Conservation (phyloP, 2,888 invertebrate species). For the Dicycla oo region DNA sequence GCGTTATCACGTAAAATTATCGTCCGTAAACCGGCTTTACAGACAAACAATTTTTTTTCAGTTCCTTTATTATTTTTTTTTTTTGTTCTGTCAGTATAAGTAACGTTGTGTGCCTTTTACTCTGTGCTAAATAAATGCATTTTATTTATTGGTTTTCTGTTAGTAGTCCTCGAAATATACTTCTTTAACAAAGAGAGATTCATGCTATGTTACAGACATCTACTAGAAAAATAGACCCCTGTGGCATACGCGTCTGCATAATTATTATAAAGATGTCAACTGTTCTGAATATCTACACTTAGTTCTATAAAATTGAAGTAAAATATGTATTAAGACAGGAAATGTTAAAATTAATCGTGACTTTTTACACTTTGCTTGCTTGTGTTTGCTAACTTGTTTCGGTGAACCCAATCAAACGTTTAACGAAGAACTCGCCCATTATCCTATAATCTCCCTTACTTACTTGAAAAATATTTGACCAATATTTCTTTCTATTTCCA, state of each 20-base stretch:
- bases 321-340: background rate
- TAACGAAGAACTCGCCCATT: background rate
- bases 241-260: background rate
- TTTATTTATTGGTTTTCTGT: background rate
- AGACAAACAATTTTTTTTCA: no score
- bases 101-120: background rate
- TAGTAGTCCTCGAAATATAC: background rate
- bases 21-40: no score
- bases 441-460: background rate
- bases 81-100: background rate
- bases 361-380: background rate
- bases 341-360: background rate
- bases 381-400: background rate
- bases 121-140: background rate
- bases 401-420: background rate
- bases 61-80: background rate
- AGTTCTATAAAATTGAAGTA: background rate
- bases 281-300: background rate
- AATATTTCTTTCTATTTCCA: constrained; percentile 77
- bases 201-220: background rate
- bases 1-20: no score
- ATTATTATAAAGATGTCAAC: background rate
- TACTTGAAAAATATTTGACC: background rate
- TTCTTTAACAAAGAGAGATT: background rate
- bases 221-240: background rate